Evolutionary conservation across 2,113 vertebrate genomes (phyloP).

Genomic region (Brienomyrus longianalis): DNA sequence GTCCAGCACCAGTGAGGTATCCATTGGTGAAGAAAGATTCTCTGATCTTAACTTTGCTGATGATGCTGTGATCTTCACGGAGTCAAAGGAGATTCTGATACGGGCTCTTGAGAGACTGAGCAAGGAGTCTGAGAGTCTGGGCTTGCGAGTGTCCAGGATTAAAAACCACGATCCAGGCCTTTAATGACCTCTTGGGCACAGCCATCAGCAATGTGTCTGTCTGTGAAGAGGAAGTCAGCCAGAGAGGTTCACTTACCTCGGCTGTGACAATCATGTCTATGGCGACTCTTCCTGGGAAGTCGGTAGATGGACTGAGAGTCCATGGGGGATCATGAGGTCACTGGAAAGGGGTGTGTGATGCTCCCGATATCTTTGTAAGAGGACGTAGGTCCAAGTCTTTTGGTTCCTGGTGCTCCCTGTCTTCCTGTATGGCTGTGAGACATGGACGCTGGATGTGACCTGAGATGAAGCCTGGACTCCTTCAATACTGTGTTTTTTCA

Average conservation of each 20-base stretch:
- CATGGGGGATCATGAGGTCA: neutral
- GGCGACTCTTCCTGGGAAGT: neutral
- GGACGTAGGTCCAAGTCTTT: neutral
- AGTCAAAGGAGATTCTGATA: neutral
- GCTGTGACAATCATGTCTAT: neutral
- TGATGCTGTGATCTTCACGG: neutral
- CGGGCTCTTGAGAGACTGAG: neutral
- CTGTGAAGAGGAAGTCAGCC: neutral
- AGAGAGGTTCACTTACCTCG: neutral
- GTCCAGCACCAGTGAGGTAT: neutral
- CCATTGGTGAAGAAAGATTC: neutral
- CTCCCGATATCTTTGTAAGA: neutral
- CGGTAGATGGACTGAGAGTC: neutral
- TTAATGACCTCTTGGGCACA: neutral
- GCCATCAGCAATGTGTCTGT: neutral
- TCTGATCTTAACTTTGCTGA: neutral
- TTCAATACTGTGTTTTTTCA: neutral
- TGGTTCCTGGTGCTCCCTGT: neutral
- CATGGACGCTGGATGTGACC: neutral
- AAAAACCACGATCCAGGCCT: neutral
- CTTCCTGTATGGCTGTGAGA: neutral
- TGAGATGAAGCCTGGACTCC: neutral
- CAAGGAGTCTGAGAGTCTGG: neutral
- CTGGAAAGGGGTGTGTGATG: neutral
- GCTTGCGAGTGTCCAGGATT: neutral